A percentile compares a stretch with the other conserved stretches of the same genome.
These are phyloP conservation scores for Pyrgus malvae DNA, from an alignment of 2,888 invertebrate genomes.

Conservation along the genomic window DNA sequence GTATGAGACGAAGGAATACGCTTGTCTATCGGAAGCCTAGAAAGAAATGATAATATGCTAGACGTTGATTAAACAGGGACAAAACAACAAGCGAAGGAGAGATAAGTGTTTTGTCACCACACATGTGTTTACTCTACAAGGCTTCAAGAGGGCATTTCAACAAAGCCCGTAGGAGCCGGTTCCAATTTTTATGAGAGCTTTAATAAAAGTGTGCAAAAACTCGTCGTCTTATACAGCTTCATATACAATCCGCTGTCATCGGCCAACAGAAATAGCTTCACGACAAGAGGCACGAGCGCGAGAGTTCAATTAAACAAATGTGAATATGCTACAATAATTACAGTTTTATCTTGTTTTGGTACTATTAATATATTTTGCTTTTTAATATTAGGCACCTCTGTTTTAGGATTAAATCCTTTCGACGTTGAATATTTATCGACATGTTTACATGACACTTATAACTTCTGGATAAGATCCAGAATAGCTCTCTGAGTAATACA, in stretches of 20 bases:
- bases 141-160: slow-evolving; percentile 36
- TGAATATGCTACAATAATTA: no score
- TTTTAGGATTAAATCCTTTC: no score
- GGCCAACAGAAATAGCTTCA: slow-evolving; percentile 1
- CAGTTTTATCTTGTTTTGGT: no score
- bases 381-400: no score
- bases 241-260: slow-evolving; percentile 5
- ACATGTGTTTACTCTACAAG: slow-evolving; percentile 57
- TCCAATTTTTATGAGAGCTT: slow-evolving; percentile 13
- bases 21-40: slow-evolving; percentile 15
- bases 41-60: slow-evolving; percentile 1
- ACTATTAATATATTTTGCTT: no score
- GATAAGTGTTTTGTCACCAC: slow-evolving; percentile 56
- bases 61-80: slow-evolving; percentile 25
- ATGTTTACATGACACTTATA: slow-evolving; percentile 29
- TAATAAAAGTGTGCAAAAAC: slow-evolving; percentile 27
- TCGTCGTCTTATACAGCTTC: not conserved
- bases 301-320: not conserved
- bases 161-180: slow-evolving; percentile 35
- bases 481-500: slow-evolving; percentile 10
- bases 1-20: slow-evolving; percentile 5
- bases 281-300: not conserved
- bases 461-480: slow-evolving; percentile 23
- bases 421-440: slow-evolving; percentile 31
- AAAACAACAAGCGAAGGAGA: slow-evolving; percentile 54